phyloP scores from a whole-genome alignment of 35 echinoderm and acorn worm genomes.

The Apostichopus japonicus region DNA sequence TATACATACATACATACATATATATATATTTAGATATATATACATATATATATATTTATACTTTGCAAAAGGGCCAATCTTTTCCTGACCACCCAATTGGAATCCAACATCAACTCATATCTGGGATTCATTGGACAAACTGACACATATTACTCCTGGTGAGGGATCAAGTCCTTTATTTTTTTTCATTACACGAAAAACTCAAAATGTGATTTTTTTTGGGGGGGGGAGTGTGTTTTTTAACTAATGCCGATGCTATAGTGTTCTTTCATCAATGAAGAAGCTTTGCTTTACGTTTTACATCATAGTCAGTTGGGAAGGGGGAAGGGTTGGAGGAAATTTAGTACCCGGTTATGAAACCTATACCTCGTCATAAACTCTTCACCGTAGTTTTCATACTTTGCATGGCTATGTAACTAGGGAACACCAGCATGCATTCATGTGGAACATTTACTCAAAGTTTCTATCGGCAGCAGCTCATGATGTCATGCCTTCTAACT shows the following conservation, averaged over 20 bases:
- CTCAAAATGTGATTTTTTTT: not conserved
- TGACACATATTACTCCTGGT: slow-evolving; percentile 47
- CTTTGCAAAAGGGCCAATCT: slow-evolving; percentile 42
- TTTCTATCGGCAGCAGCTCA: not conserved
- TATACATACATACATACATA: too few relatives aligned
- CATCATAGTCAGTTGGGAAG: not conserved
- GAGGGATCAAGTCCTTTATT: slow-evolving; percentile 26
- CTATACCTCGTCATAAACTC: not conserved
- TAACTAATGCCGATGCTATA: not conserved
- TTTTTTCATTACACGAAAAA: slow-evolving; percentile 2
- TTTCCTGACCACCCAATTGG: not conserved
- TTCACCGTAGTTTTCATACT: slow-evolving; percentile 4
- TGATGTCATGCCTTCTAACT: not conserved
- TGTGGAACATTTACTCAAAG: not conserved
- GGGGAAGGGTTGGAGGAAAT: too few relatives aligned
- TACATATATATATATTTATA: slow-evolving; percentile 35
- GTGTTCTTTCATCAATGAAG: not conserved
- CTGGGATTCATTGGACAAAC: slow-evolving; percentile 45
- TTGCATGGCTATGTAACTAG: slow-evolving; percentile 16
- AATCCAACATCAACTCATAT: not conserved
- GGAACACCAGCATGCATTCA: slow-evolving; percentile 34
- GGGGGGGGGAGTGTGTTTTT: not conserved
- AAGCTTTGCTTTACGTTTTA: slow-evolving; percentile 39
- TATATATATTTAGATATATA: too few relatives aligned
- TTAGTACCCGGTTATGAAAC: not conserved